Evolutionary conservation across 2,113 vertebrate species (phyloP), one percentile per base, ranked within the genome.

Genomic region (Camelus bactrianus): DNA sequence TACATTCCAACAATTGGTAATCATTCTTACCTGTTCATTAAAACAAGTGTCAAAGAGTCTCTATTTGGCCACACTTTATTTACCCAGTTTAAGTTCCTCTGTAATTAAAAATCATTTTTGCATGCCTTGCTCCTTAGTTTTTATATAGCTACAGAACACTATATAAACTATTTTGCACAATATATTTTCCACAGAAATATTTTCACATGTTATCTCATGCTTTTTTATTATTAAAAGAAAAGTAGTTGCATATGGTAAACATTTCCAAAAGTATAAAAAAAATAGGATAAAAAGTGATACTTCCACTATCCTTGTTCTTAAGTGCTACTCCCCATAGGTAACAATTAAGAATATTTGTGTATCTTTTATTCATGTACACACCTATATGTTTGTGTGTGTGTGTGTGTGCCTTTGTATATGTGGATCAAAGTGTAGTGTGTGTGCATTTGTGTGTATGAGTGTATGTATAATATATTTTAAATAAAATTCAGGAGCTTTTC

Each of bases 1-100:
- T 91, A 73, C 52, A 93, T 79, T 96, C n/a, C 38, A 64, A 95
- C 93, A 82, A 93, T 86, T 96, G 56, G 28, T 81, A 58, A 94
- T 86, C 42, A 94, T 91, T 94, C 28, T 92, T 72, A 90, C 42
- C 24, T 89, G 46, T 70, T 92, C 73, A 92, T 83, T 95, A 96
- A 82, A 94, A 56, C 13, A 73, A 91, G 69, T 8, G 8, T 3
- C 35, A 86, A 86, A 89, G 26, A 62, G 75, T 86, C 22, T 80
- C 32, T 86, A 79, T 77, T 92, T 83, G 67, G 12, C 65, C 69
- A 65, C 6, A 93, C 1, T 93, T 83, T 84, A 87, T 92, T 93
- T 87, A 94, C 30, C 1, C 54, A 81, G 50, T 75, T 97, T 86
- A 92, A 92, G 30, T 96, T 91, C 15, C 20, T 89, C 35, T 86